Base-by-base conservation (phyloP, 2,113 vertebrate genomes). In the Pelmatolapia mariae region DNA sequence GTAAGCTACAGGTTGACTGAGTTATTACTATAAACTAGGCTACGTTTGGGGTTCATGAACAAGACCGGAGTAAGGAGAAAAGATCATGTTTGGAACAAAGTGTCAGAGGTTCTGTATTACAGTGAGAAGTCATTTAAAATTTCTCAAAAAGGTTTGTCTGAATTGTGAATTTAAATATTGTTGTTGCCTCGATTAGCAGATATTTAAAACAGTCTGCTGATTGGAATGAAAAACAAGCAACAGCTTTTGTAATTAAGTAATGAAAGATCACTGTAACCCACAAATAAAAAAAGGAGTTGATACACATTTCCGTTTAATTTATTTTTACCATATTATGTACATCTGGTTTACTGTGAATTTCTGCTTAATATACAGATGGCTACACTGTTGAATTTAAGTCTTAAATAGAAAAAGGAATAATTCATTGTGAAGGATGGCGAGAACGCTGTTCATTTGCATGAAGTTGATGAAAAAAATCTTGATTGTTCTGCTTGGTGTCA, bases 341-440 rank as follows among this genome's bases (percentile, higher is more conserved):
- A 80, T 87, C 38, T 89, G 82, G 90, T 91, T 93, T 86, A 80
- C 87, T 59, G 71, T 87, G 52, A 90, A 68, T 84, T 86, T 73
- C 90, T 93, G 84, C 89, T 94, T 93, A 93, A 89, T 92, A 95
- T 90, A 90, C 91, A 95, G 94, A 96, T 95, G 61, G 86, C 85
- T 50, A 45, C 85, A 82, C 33, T 66, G 85, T 84, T 94, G 66
- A 82, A 88, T 90, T 87, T 31, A 45, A 82, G 59, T 81, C 89
- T 89, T 11, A 9, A 31, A 31, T 29, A 18, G 57, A 85, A 47
- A 79, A 86, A 81, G 66, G 86, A 91, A 92, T 57, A 10, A 80
- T 71, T 84, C 10, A 84, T 73, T 50, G 19, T 22, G 85, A 81
- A 56, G 57, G 81, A 54, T 89, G 54, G n/a, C 5, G 56, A 82